These are phyloP conservation scores for Autographa gamma DNA, from an alignment of 2,888 invertebrate species.

Conservation along the genomic window DNA sequence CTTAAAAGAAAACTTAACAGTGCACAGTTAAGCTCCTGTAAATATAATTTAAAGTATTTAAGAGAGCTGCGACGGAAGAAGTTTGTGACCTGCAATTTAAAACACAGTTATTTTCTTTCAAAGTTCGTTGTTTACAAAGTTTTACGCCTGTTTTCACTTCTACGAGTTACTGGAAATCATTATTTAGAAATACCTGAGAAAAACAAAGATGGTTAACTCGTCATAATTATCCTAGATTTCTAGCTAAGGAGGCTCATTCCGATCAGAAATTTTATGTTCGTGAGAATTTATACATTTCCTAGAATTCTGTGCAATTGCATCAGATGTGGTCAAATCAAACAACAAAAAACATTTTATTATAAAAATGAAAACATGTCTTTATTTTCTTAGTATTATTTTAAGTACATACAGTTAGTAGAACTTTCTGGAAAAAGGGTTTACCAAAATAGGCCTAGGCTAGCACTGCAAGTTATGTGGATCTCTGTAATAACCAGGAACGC, in stretches of 20 bases:
- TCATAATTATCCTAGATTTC: background rate
- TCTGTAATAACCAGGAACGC: no score
- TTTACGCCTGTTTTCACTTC: constrained; percentile 20
- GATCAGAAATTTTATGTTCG: no score
- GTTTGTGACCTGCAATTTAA: constrained; percentile 46
- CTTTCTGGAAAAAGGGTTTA: no score
- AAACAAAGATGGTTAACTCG: background rate
- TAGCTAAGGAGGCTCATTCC: background rate
- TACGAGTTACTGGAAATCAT: background rate
- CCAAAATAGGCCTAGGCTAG: no score
- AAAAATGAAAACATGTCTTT: no score
- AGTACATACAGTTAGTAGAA: no score
- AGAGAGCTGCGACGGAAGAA: constrained; percentile 27
- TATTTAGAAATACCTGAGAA: background rate
- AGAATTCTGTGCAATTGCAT: no score
- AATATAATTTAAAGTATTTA: constrained; percentile 19
- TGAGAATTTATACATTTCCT: no score
- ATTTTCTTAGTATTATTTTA: no score
- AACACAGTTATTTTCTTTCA: constrained; percentile 39
- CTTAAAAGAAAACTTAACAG: constrained; percentile 5
- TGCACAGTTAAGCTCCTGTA: constrained; percentile 23
- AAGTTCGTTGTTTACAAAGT: constrained; percentile 44
- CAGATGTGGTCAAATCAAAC: no score
- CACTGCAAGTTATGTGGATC: no score
- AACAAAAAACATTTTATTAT: no score